These are phyloP conservation scores for Sebastes reedi DNA, from an alignment of 2,797 vertebrate genomes.

Conservation along the genomic window DNA sequence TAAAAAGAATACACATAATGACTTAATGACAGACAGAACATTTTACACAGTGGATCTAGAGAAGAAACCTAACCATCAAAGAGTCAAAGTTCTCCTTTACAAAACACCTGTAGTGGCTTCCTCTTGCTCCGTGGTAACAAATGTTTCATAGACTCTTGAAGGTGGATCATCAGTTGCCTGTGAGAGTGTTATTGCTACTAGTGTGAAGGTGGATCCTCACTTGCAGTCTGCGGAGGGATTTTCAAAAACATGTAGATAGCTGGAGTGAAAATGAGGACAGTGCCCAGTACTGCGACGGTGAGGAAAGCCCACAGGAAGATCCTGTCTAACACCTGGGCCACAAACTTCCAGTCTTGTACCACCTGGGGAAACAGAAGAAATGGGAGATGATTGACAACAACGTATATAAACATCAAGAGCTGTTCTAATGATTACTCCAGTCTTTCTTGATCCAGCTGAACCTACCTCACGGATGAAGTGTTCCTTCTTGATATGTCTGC, in stretches of 20 bases:
- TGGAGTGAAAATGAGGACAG: conserved; percentile 94
- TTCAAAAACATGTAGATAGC: conserved; percentile 89
- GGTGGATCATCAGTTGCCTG: neutral
- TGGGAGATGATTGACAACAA: neutral
- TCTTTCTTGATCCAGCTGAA: conserved; percentile 1
- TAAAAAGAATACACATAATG: neutral
- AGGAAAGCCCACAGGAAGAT: conserved; percentile 97
- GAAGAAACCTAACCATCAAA: neutral
- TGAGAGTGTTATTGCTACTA: conserved; percentile 31
- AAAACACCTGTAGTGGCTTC: neutral
- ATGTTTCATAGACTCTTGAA: neutral
- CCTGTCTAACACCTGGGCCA: conserved; percentile 95
- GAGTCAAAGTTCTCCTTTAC: neutral
- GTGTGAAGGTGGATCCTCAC: conserved; percentile 63
- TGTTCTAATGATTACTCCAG: neutral
- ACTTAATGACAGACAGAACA: neutral
- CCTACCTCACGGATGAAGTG: conserved; percentile 93
- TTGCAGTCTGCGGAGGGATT: conserved; percentile 68
- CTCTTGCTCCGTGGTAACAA: conserved; percentile 14
- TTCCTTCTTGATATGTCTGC: conserved; percentile 93
- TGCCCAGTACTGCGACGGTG: conserved; percentile 87
- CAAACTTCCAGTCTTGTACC: conserved; percentile 98
- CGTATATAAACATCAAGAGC: neutral
- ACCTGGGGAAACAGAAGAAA: conserved; percentile 78
- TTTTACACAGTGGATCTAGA: neutral